Evolutionary conservation across 2,113 vertebrate species (phyloP), one percentile per base, ranked within the genome.

Genomic region (Microcebus murinus): DNA sequence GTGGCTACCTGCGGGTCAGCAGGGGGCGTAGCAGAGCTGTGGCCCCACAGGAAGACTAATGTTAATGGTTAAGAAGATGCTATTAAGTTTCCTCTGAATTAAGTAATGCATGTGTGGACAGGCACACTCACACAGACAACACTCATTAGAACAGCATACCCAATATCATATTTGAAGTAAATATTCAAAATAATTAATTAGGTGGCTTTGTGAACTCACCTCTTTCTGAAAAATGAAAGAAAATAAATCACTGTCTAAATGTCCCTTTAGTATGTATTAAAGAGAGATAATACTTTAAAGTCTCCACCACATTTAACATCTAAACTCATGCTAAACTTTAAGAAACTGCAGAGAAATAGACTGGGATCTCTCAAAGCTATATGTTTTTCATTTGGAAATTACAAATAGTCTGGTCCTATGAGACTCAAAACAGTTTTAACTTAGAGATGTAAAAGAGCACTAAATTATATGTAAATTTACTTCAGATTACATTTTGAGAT

Each of bases 1-100:
- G 0, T 34, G 3, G 2, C 21, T 11, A 12, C 0, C 0, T 12
- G 20, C 12, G 59, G 29, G 8, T 34, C 27, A 20, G 27, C 1
- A 1, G 13, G 12, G 34, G n/a, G n/a, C 27, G 29, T 4, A 17
- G 8, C 18, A 90, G 14, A 25, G 1, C 48, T 39, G 4, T 14
- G 20, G 17, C 7, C 23, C 14, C 39, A 57, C 3, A 13, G 10
- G 17, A 31, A 68, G 63, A 63, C 18, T 27, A 23, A 21, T n/a
- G 4, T 39, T 13, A 31, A 50, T 17, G 17, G 2, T 52, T 90
- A 80, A 68, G 34, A 57, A 31, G 13, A 34, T 8, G 25, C 31
- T 42, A 29, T 29, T 31, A 55, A 39, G 7, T 39, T 21, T 81
- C 68, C 31, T 45, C 23, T 20, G 15, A 68, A 42, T 79, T 5